Evolutionary conservation across 2,797 vertebrate species (phyloP), one percentile per base, ranked within the genome.

Genomic region (Pantherophis alleghaniensis): DNA sequence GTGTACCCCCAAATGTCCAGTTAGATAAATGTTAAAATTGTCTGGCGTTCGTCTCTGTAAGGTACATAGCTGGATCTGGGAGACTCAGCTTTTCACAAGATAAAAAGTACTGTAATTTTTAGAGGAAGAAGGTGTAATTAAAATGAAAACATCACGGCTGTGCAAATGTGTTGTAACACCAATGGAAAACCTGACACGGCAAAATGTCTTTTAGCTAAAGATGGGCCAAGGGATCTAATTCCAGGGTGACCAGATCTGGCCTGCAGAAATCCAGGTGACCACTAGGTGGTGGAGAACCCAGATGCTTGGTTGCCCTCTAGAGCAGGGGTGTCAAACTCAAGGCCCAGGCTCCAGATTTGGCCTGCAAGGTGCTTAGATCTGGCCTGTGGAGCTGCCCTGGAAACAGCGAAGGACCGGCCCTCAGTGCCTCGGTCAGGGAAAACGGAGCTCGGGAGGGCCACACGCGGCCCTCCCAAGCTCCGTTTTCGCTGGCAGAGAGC

Each of bases 31-130:
- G n/a, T 74, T 18, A 7, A 74, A 74, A 74, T 37, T 37, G 66
- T 37, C 66, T 74, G n/a, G n/a, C 1, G 18, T 89, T 60, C 32
- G 3, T 92, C 91, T 89, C 14, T 60, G 28, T 83, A 83, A 83
- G 51, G 32, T 89, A 47, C 26, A 20, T 57, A 69, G 86, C 61
- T 55, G 87, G 57, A 28, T 28, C 26, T 79, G 16, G 66, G 47
- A 88, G 24, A 53, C 37, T 42, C 95, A 89, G 95, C 95, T 96
- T 95, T 86, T 59, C 94, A 93, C 95, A 96, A 96, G 32, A 94
- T 95, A 97, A 95, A 95, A 91, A 96, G 97, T 97, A 97, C 97
- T 97, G 97, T 97, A 97, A 97, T 98, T 97, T 97, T 97, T 97
- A 83, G 37, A 83, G 74, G 74, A 24, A 47, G 20, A 83, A 22